Conservation (phyloP, 2,113 vertebrate species). For the Sula dactylatra region DNA sequence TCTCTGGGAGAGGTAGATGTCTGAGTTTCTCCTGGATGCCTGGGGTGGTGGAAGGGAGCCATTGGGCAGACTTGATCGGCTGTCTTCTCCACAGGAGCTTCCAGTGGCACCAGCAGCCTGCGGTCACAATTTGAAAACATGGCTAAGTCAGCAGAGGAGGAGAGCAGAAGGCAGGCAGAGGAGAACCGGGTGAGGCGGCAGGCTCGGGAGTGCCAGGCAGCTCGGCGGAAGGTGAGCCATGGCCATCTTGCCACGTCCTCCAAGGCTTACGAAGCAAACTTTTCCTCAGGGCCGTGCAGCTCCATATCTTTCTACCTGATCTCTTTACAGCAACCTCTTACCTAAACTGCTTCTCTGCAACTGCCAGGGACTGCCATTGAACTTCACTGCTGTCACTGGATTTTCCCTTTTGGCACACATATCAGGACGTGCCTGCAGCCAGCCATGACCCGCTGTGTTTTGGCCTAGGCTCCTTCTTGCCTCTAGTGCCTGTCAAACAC, state of each 20-base stretch:
- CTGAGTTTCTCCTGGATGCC: neutral
- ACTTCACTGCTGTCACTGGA: neutral
- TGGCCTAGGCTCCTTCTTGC: neutral
- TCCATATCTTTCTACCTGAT: neutral
- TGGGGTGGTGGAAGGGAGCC: neutral
- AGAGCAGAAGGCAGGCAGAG: constrained; percentile 78
- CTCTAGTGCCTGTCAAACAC: neutral
- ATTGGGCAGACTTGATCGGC: neutral
- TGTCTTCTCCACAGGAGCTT: constrained; percentile 6
- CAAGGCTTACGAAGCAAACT: neutral
- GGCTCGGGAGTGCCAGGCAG: constrained; percentile 66
- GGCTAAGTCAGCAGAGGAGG: constrained; percentile 80
- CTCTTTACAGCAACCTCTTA: neutral
- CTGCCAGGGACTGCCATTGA: neutral
- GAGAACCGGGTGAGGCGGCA: constrained; percentile 75
- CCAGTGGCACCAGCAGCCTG: constrained; percentile 80
- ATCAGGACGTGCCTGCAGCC: neutral
- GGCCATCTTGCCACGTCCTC: neutral
- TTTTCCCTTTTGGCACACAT: neutral
- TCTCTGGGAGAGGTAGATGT: neutral
- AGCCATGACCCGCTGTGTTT: neutral
- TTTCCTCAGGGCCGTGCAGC: neutral
- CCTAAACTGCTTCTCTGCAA: neutral
- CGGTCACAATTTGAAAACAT: constrained; percentile 88
- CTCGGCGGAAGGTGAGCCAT: constrained; percentile 45